A percentile compares a stretch with the other conserved stretches of the same genome.
phyloP scores from a whole-genome alignment of 2,113 vertebrate species.

The Myotis brandtii region DNA sequence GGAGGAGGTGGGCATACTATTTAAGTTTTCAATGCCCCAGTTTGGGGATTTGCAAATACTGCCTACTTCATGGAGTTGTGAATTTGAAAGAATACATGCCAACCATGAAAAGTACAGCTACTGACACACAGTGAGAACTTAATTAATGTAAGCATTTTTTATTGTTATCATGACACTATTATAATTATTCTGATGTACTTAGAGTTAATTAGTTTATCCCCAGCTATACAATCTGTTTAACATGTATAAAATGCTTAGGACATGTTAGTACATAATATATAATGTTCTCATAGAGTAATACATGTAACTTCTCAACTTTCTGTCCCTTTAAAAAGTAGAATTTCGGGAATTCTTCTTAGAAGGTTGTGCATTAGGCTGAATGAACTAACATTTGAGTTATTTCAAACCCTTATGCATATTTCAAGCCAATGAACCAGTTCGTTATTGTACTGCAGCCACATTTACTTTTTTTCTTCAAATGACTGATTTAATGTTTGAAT shows the following conservation, averaged over 20 bases:
- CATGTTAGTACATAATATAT: background rate
- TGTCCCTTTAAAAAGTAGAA: background rate
- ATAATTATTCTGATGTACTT: background rate
- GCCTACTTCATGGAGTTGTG: background rate
- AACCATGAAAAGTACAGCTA: background rate
- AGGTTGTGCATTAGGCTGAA: background rate
- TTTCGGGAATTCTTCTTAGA: conserved; percentile 42
- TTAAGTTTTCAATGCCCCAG: background rate
- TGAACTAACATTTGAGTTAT: conserved; percentile 52
- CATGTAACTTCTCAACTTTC: background rate
- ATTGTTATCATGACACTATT: background rate
- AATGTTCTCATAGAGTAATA: background rate
- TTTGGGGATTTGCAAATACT: background rate
- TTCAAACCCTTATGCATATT: conserved; percentile 44
- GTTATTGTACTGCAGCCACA: conserved; percentile 61
- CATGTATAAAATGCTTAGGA: background rate
- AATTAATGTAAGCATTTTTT: background rate
- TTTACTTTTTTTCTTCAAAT: conserved; percentile 64
- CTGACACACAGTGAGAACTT: background rate
- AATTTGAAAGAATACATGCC: background rate
- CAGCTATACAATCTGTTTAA: background rate
- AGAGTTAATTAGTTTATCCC: background rate
- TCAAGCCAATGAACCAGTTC: conserved; percentile 58
- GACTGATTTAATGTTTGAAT: conserved; percentile 53
- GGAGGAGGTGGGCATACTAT: background rate